phyloP scores from a whole-genome alignment of 2,797 vertebrate genomes.

The Anisognathus igniventris region DNA sequence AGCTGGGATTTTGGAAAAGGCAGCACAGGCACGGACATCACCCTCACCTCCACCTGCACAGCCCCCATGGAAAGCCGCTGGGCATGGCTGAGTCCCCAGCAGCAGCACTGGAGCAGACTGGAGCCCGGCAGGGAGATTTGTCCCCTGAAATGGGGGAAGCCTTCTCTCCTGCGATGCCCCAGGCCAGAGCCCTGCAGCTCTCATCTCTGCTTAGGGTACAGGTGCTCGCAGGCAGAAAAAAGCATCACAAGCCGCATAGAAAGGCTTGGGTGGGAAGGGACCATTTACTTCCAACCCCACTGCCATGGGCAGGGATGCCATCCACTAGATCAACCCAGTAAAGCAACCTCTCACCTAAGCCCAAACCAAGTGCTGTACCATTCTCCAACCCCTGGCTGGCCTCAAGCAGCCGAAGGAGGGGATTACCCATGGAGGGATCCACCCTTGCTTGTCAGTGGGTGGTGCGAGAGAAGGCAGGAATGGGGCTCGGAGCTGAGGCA shows the following conservation, averaged over 20 bases:
- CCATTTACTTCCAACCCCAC: not conserved
- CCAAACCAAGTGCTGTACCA: not conserved
- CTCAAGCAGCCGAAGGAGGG: rapidly evolving
- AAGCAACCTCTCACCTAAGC: not conserved
- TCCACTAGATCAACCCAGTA: not conserved
- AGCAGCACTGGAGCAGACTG: too few relatives aligned
- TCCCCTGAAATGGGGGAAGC: not conserved
- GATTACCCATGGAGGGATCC: not conserved
- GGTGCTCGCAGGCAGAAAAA: not conserved
- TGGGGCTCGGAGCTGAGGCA: not conserved
- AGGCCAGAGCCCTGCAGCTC: not conserved
- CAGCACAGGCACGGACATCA: rapidly evolving
- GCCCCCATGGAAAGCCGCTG: rapidly evolving
- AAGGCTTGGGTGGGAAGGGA: not conserved
- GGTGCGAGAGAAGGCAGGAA: not conserved
- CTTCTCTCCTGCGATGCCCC: rapidly evolving
- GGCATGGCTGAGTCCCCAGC: rapidly evolving
- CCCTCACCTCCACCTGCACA: not conserved
- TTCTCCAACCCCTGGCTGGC: not conserved
- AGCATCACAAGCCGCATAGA: not conserved
- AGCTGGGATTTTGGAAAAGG: not conserved
- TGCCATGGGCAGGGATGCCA: not conserved
- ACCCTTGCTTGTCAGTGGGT: not conserved
- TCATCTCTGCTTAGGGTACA: rapidly evolving
- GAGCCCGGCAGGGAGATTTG: not conserved